Conservation (phyloP, 2,888 invertebrate species). For the Melanotus villosus region DNA sequence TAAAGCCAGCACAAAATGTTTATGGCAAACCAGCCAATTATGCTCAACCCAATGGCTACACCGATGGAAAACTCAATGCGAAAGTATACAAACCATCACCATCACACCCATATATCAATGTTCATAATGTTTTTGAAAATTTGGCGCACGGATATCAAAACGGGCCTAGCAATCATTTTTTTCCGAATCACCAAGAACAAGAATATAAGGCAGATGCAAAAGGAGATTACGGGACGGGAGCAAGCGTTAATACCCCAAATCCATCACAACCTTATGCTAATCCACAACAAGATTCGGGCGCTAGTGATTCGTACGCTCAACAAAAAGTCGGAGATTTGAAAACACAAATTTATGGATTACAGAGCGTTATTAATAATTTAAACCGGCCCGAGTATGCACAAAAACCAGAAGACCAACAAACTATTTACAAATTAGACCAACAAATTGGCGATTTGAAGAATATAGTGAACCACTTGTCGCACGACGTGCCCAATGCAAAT, state of each 20-base stretch:
- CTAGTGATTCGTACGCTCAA: slow-evolving; percentile 44
- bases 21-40: too few species aligned
- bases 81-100: not conserved
- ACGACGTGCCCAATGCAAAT: not conserved
- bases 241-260: slow-evolving; percentile 28
- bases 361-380: slow-evolving; percentile 59
- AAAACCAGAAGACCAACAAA: slow-evolving; percentile 58
- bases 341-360: slow-evolving; percentile 60
- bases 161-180: slow-evolving; percentile 22
- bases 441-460: slow-evolving; percentile 60
- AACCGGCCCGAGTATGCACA: slow-evolving; percentile 59
- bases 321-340: slow-evolving; percentile 58
- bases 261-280: slow-evolving; percentile 52
- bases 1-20: too few species aligned
- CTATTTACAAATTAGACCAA: slow-evolving; percentile 57
- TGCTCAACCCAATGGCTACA: too few species aligned
- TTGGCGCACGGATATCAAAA: not conserved
- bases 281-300: slow-evolving; percentile 47
- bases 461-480: slow-evolving; percentile 52
- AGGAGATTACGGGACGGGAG: slow-evolving; percentile 24
- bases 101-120: slow-evolving; percentile 3
- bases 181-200: slow-evolving; percentile 12
- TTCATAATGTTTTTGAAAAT: slow-evolving; percentile 14
- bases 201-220: not conserved
- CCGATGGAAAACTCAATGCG: not conserved